Conservation (phyloP, 2,888 invertebrate species). For the Apantesis nais region DNA sequence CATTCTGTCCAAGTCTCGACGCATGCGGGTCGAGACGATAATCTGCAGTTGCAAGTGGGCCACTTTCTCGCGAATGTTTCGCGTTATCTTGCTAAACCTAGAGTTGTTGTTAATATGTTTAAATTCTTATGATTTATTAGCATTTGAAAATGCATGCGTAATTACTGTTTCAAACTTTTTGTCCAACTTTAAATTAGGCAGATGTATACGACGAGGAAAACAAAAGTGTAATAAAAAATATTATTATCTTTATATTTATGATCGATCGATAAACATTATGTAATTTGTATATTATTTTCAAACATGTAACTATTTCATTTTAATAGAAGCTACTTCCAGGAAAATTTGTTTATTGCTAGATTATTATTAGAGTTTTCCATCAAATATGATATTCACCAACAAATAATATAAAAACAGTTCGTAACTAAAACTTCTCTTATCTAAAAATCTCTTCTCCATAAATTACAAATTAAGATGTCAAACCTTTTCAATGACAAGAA, state of each 20-base stretch:
- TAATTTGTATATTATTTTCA: too few species aligned
- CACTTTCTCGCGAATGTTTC: slow-evolving; percentile 73
- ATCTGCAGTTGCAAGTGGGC: slow-evolving; percentile 49
- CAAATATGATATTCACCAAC: neutral
- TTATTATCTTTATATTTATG: neutral
- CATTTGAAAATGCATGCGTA: neutral
- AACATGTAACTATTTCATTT: neutral
- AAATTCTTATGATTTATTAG: slow-evolving; percentile 1
- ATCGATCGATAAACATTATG: neutral
- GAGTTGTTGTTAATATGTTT: neutral
- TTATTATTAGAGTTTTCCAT: neutral
- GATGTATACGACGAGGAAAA: neutral
- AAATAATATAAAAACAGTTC: neutral
- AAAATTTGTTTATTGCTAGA: neutral
- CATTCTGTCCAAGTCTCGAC: slow-evolving; percentile 48
- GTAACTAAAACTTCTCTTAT: neutral
- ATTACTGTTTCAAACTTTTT: neutral
- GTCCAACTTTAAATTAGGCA: neutral
- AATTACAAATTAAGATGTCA: neutral
- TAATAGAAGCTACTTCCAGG: neutral
- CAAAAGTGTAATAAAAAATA: neutral
- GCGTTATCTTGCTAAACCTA: slow-evolving; percentile 48
- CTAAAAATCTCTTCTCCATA: too few species aligned
- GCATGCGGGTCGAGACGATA: slow-evolving; percentile 66
- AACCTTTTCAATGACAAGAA: neutral